Base-by-base conservation (phyloP, 2,797 vertebrate species). In the Chelidonichthys spinosus region DNA sequence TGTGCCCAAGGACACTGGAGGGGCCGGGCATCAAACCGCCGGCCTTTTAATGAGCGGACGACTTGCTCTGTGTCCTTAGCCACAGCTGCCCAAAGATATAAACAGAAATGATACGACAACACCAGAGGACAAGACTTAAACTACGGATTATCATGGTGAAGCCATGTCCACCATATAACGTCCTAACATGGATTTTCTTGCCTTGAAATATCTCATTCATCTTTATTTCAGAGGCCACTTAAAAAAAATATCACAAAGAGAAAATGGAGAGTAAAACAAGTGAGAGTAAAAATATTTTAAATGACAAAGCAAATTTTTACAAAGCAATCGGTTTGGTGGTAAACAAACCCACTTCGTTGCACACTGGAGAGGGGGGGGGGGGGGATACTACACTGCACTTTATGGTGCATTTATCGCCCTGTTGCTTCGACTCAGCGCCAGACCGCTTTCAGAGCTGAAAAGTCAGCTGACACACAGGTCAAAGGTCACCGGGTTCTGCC, bases 401-500 rank as follows among this genome's bases (percentile, higher is more conserved):
- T 63, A 80, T 73, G 72, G 74, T 32, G 72, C 58, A 72, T 69
- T 66, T 65, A 61, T 55, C 2, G 9, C 17, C 5, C 8, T 43
- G 55, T 63, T 75, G 60, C 18, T 79, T 58, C 37, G 10, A 50
- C 72, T 84, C 62, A 67, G 42, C 67, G 33, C 53, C 43, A 55
- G 70, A 67, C 25, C 17, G 3, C 55, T 83, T 85, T 64, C 37
- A 79, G 68, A 62, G 69, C 67, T 72, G 15, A 78, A 72, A 79
- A 85, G 72, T 84, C 84, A 87, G 85, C 74, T 79, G 81, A 90
- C 85, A 77, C 53, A 73, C 46, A 74, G 83, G 82, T 83, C 53
- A 90, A 63, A 85, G 85, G 86, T 84, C 55, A 63, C 49, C 17
- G 61, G 58, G 71, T 36, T 69, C 70, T 67, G 77, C 83, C 72